Conservation (phyloP, 2,797 vertebrate genomes). For the Sebastes iracundus region DNA sequence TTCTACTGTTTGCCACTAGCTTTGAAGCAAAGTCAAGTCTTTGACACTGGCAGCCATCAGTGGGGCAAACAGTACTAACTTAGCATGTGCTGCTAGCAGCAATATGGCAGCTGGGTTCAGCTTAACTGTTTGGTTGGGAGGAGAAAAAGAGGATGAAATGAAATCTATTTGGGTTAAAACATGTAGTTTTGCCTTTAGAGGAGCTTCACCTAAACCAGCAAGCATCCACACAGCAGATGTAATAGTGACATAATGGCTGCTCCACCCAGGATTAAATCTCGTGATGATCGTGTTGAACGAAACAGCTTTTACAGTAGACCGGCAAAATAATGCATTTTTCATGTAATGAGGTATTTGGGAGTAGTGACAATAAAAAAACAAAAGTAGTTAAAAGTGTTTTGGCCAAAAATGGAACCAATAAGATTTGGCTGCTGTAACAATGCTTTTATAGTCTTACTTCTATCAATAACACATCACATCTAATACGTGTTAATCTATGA, state of each 20-base stretch:
- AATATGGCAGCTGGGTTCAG: constrained; percentile 38
- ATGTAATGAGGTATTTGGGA: background rate
- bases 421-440: background rate
- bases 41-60: constrained; percentile 39
- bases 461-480: background rate
- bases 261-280: constrained; percentile 3
- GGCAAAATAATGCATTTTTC: background rate
- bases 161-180: constrained; percentile 14
- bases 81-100: constrained; percentile 28
- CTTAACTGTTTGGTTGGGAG: constrained; percentile 16
- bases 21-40: constrained; percentile 57
- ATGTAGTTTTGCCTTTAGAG: background rate
- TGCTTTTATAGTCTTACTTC: background rate
- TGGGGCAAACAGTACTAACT: constrained; percentile 14
- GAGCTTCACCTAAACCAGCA: constrained; percentile 1
- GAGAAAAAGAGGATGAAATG: background rate
- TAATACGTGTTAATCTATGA: background rate
- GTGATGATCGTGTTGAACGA: background rate
- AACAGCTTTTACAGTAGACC: background rate
- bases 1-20: constrained; percentile 25
- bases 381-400: background rate
- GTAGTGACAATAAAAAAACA: background rate
- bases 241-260: background rate
- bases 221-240: background rate
- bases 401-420: background rate